Evolutionary conservation across 2,888 invertebrate genomes (phyloP), one percentile per base, ranked within the genome.

Genomic region (Morpho achilles): DNA sequence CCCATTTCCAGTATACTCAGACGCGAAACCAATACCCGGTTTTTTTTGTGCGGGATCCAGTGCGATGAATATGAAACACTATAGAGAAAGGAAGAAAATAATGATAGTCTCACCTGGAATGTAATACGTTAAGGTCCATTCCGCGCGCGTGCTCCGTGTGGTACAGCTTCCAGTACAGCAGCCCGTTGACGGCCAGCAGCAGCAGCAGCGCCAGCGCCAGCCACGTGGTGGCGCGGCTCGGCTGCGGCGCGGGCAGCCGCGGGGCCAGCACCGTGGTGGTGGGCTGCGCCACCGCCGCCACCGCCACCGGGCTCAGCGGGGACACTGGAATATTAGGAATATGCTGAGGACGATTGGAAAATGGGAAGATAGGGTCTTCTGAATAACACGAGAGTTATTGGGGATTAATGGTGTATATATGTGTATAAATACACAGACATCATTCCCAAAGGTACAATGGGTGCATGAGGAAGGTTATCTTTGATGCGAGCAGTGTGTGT

Each of bases 131-230:
- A 8, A 60, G 46, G 42, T 59, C 53, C 39, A 57, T 32, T 9
- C 9, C 39, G 1, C 41, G 23, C 16, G 65, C 56, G 62, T 93
- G 92, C 77, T 96, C 95, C 65, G 95, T 81, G 67, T 93, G 91
- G 94, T 95, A 95, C 68, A 98, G 91, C 86, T 95, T 94, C 87
- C 95, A 95, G 91, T 96, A 96, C 61, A 98, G 93, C 79, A 96
- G 91, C 66, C 95, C 95, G 76, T 95, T 93, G 67, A 94, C 70
- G 47, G 93, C 82, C 61, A 91, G 75, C 71, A 91, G 75, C 65
- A 80, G 56, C 72, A 96, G 84, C 70, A 96, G 86, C 66, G 95
- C 91, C 67, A 93, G 91, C 66, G 93, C 84, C 72, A 94, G 88
- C 81, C 82, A 82, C 9, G 66, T 46, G 52, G 55, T 22, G 43